Base-by-base conservation (phyloP, 2,888 invertebrate species). In the Timema cristinae region DNA sequence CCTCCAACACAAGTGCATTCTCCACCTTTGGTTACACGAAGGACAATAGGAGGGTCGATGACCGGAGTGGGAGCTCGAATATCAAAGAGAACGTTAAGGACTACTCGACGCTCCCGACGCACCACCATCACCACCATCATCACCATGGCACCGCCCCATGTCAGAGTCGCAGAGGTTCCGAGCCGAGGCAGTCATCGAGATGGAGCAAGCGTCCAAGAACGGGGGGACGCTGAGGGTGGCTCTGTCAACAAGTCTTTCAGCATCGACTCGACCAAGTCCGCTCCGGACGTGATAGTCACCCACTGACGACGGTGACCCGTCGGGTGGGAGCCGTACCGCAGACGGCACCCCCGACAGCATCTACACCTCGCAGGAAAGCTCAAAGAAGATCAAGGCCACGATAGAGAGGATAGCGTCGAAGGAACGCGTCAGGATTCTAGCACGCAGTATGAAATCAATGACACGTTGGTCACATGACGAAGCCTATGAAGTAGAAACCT, bases 281-380 rank as follows among this genome's bases (percentile, higher is more conserved):
- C 94, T 1, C 94, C 94, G 68, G 95, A 95, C 82, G 94, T 95
- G 79, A 93, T 95, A 80, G 94, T 94, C 79, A 91, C 90, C 75
- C 91, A 91, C 88, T 91, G 90, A 91, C 89, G 87, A 78, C 82
- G 84, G 83, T 79, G 78, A 74, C 74, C 68, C 68, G 72, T 70
- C 75, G 74, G 67, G 80, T 87, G 87, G 87, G 86, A 87, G 80
- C 86, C 87, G 73, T 87, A 86, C 80, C 84, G 83, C 78, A 81
- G 86, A 78, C 82, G 86, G 77, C 83, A 84, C 81, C 86, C 87
- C 79, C 85, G 86, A 80, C 84, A 72, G 69, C 52, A 67, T 66
- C 72, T 73, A 69, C 73, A 73, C 70, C 66, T 71, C 54, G 67
- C 71, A 67, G 59, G 63, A n/a, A 56, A 56, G 56, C 32, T 32